Evolutionary conservation across 1,140 invertebrate genomes (phyloP), one percentile per base, ranked within the genome.

Genomic region (Orussus abietinus): DNA sequence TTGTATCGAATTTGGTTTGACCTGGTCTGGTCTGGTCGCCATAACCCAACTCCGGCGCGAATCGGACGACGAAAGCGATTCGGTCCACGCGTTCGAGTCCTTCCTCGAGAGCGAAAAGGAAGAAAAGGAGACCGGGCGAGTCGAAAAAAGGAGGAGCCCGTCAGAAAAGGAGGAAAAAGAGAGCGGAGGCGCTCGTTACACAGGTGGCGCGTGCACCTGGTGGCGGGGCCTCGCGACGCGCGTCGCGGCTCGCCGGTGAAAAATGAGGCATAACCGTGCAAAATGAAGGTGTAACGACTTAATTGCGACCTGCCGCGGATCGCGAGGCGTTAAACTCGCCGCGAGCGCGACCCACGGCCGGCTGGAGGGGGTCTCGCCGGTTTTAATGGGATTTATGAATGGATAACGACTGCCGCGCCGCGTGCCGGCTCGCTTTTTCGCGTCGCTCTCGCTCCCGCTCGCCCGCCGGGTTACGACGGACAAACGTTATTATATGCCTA

Each of bases 301-400:
- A 63, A 65, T 65, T 63, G 58, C 48, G 53, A 47, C 36, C 40
- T 43, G 29, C 35, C 33, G 43, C 33, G 47, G 43, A 52, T 51
- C 42, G 49, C 44, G 45, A 51, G 55, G 55, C 56, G 53, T 55
- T 49, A 51, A 52, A 46, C 46, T 44, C 41, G 34, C 45, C 41
- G 42, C 34, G 14, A 38, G 42, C 29, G 35, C 25, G 32, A n/a
- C n/a, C n/a, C n/a, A n/a, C n/a, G 14, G 42, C 31, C 14, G 36
- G 13, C 25, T 13, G 32, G 32, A 17, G 28, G 32, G 22, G 31
- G 26, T 17, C 40, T 50, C 42, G 53, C 52, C 51, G 48, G 55
- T 58, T 59, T 52, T 62, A 64, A 64, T 56, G 49, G 57, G 51
- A 58, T 59, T 59, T 62, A 59, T 64, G 61, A 64, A 64, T 64